Conservation (phyloP, 1,140 invertebrate genomes). For the Cydia strobilella region DNA sequence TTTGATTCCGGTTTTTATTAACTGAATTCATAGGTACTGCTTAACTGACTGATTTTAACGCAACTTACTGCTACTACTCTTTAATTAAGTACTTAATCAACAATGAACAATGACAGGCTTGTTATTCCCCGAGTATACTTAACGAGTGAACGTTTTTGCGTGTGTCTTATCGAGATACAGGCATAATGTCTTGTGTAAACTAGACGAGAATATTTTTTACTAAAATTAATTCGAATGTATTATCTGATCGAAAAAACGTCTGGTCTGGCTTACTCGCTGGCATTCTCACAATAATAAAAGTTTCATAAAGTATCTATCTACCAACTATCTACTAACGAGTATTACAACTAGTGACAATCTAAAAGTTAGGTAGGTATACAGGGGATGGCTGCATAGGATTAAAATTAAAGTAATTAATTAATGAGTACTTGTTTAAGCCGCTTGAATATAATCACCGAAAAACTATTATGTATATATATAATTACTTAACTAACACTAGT, state of each 20-base stretch:
- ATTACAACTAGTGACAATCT: not conserved
- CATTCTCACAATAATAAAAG: constrained; percentile 1
- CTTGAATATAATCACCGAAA: too few relatives aligned
- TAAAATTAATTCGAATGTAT: not conserved
- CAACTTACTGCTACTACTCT: not conserved
- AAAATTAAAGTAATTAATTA: too few relatives aligned
- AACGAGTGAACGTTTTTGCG: constrained; percentile 7
- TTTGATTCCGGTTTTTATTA: not conserved
- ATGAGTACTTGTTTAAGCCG: too few relatives aligned
- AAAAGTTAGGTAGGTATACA: too few relatives aligned
- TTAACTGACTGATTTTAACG: not conserved
- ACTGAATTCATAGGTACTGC: not conserved
- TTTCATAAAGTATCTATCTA: not conserved
- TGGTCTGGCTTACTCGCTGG: not conserved
- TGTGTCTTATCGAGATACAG: constrained; percentile 15
- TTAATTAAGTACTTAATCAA: not conserved
- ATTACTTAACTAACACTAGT: too few relatives aligned
- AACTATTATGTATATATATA: too few relatives aligned
- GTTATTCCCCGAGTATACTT: not conserved
- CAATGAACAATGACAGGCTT: constrained; percentile 1
- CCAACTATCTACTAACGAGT: not conserved
- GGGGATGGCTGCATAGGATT: too few relatives aligned
- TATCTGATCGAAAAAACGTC: not conserved
- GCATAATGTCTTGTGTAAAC: constrained; percentile 20
- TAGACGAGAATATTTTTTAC: constrained; percentile 21